Conservation (phyloP, 2,888 invertebrate genomes). For the Drosophila nigricruria region DNA sequence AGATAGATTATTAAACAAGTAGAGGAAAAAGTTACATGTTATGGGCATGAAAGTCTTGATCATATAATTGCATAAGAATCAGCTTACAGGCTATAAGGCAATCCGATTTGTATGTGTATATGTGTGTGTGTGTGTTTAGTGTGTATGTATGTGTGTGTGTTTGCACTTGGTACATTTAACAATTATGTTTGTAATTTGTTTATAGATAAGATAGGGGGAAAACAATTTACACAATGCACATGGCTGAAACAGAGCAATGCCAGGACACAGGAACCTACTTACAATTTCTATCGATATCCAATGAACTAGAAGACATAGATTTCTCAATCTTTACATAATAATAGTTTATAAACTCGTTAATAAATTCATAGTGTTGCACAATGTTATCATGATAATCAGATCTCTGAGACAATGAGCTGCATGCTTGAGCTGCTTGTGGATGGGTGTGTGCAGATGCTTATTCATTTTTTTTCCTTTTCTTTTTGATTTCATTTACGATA, state of each 20-base stretch:
- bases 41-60: conserved; percentile 46
- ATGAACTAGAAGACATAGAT: conserved; percentile 65
- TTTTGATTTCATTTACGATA: conserved; percentile 3
- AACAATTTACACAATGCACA: conserved; percentile 69
- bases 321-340: conserved; percentile 57
- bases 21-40: conserved; percentile 12
- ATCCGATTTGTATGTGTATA: conserved; percentile 60
- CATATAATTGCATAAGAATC: conserved; percentile 50
- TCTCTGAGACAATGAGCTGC: conserved; percentile 58
- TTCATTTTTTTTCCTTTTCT: neutral
- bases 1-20: neutral
- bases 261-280: conserved; percentile 63
- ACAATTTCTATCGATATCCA: conserved; percentile 71
- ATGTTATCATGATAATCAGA: conserved; percentile 58
- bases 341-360: conserved; percentile 79
- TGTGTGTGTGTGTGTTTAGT: conserved; percentile 18
- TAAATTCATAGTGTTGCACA: conserved; percentile 80
- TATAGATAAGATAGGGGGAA: conserved; percentile 41
- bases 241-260: conserved; percentile 40
- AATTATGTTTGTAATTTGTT: conserved; percentile 53
- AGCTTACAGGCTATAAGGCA: conserved; percentile 77
- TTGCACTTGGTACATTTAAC: conserved; percentile 61
- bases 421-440: conserved; percentile 26
- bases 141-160: conserved; percentile 6
- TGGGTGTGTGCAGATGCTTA: conserved; percentile 17